These are phyloP conservation scores for Hylaea fasciaria DNA, from an alignment of 2,888 invertebrate genomes.

Conservation along the genomic window DNA sequence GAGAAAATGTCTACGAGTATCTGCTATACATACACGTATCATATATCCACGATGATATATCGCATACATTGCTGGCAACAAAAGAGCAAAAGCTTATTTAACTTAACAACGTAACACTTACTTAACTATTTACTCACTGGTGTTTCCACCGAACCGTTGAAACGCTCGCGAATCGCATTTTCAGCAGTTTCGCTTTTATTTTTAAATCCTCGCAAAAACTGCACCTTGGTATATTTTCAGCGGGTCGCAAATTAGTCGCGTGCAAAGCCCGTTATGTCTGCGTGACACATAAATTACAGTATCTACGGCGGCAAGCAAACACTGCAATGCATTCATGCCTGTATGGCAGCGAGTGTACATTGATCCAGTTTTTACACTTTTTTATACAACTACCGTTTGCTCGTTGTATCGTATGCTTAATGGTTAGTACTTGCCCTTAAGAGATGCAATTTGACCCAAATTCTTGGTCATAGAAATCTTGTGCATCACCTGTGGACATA, in stretches of 20 bases:
- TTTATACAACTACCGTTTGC: neutral
- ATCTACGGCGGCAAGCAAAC: slow-evolving; percentile 19
- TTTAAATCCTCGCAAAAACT: slow-evolving; percentile 25
- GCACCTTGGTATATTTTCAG: slow-evolving; percentile 19
- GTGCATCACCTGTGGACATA: too few relatives aligned
- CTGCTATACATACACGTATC: too few relatives aligned
- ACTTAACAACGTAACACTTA: too few relatives aligned
- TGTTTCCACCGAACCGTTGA: slow-evolving; percentile 1
- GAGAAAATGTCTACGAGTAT: too few relatives aligned
- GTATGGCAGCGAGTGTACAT: neutral
- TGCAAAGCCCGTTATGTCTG: slow-evolving; percentile 30
- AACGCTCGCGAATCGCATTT: slow-evolving; percentile 7
- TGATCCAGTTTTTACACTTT: neutral
- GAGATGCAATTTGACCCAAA: too few relatives aligned
- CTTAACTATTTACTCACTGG: neutral
- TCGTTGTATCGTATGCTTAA: neutral
- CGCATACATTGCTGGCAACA: neutral
- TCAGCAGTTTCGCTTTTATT: slow-evolving; percentile 15
- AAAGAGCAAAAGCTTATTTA: neutral
- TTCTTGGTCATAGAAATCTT: too few relatives aligned
- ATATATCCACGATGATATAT: too few relatives aligned
- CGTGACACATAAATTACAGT: slow-evolving; percentile 35
- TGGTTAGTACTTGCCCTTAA: neutral
- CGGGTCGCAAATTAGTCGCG: slow-evolving; percentile 37
- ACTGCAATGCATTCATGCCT: slow-evolving; percentile 15